phyloP scores from a whole-genome alignment of 1,140 invertebrate genomes.

The Drosophila mojavensis region DNA sequence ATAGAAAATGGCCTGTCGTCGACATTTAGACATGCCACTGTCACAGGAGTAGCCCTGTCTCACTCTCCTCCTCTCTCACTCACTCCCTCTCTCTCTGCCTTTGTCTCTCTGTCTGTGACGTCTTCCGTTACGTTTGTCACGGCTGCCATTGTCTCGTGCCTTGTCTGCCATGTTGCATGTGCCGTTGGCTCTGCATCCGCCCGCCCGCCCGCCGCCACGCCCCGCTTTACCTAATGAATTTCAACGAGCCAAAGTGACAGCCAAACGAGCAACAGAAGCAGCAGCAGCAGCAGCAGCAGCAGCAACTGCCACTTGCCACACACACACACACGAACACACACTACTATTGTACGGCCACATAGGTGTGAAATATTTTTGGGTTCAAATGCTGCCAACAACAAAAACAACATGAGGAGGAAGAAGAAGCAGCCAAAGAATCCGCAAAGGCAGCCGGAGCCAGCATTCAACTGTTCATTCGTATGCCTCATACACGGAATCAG shows the following conservation, averaged over 20 bases:
- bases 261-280: conserved; percentile 64
- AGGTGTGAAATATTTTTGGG: conserved; percentile 80
- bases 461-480: conserved; percentile 37
- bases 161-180: conserved; percentile 35
- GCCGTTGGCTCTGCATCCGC: conserved; percentile 19
- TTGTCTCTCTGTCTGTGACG: conserved; percentile 38
- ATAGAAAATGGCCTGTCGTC: conserved; percentile 81
- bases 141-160: conserved; percentile 58
- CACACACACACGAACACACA: conserved; percentile 15
- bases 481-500: background rate
- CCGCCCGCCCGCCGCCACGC: background rate
- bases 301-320: conserved; percentile 49
- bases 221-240: conserved; percentile 69
- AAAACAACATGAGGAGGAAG: background rate
- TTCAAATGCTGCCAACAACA: conserved; percentile 54
- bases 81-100: background rate
- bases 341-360: background rate
- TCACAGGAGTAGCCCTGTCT: conserved; percentile 17
- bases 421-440: conserved; percentile 1
- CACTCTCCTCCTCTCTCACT: background rate
- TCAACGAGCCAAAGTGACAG: conserved; percentile 73
- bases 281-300: conserved; percentile 49
- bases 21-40: conserved; percentile 74
- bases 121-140: conserved; percentile 79
- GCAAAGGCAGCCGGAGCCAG: conserved; percentile 43